These are phyloP conservation scores for Napeogenes inachia DNA, from an alignment of 2,888 invertebrate species.

Conservation along the genomic window DNA sequence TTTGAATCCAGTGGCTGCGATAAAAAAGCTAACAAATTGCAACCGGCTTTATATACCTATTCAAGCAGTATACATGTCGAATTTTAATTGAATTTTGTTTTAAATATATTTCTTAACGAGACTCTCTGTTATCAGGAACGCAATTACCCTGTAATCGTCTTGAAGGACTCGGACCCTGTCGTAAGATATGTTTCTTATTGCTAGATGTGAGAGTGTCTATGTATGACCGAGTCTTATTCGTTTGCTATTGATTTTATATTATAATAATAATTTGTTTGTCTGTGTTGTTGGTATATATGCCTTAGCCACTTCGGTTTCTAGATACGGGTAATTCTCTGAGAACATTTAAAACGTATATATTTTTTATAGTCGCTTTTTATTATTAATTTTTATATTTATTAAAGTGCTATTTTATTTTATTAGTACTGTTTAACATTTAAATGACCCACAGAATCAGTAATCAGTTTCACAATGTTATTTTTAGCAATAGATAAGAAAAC, in stretches of 20 bases:
- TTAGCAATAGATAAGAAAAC: too few species aligned
- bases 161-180: not conserved
- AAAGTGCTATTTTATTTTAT: too few species aligned
- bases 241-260: not conserved
- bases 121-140: constrained; percentile 24
- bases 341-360: too few species aligned
- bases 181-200: not conserved
- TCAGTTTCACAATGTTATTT: too few species aligned
- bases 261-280: not conserved
- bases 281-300: not conserved
- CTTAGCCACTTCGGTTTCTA: not conserved
- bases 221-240: not conserved
- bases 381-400: too few species aligned
- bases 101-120: constrained; percentile 56
- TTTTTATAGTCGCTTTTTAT: too few species aligned
- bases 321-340: too few species aligned
- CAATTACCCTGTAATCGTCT: constrained; percentile 24
- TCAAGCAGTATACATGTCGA: constrained; percentile 58
- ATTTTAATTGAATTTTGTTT: constrained; percentile 63
- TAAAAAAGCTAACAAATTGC: constrained; percentile 37
- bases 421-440: too few species aligned
- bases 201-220: not conserved
- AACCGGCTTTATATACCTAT: constrained; percentile 27
- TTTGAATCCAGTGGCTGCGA: constrained; percentile 12
- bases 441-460: too few species aligned